phyloP scores from a whole-genome alignment of 2,888 invertebrate genomes.

The Blera fallax region DNA sequence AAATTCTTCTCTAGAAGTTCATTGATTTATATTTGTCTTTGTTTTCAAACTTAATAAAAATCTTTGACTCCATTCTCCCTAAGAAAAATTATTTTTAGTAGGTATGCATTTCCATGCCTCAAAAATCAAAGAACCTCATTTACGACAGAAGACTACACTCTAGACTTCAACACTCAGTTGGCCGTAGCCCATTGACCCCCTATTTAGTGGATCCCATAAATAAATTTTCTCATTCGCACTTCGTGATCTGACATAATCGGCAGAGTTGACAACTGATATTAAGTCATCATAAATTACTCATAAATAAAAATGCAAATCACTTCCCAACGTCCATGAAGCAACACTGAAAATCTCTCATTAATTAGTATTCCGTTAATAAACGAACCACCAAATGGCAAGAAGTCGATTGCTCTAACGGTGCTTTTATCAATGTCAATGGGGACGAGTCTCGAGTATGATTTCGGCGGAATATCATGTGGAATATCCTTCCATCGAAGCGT shows the following conservation, averaged over 20 bases:
- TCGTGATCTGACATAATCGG: slow-evolving; percentile 40
- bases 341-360: slow-evolving; percentile 9
- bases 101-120: not conserved
- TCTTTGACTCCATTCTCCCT: not conserved
- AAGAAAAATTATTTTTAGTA: not conserved
- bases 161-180: not conserved
- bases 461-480: not conserved
- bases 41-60: not conserved
- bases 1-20: not conserved
- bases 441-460: slow-evolving; percentile 7
- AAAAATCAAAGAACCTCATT: not conserved
- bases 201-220: not conserved
- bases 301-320: slow-evolving; percentile 50
- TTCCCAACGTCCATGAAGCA: slow-evolving; percentile 6
- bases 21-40: not conserved
- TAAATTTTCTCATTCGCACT: slow-evolving; percentile 10
- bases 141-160: not conserved
- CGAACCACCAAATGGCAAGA: not conserved
- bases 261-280: slow-evolving; percentile 30
- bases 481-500: slow-evolving; percentile 4
- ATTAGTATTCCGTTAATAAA: slow-evolving; percentile 22
- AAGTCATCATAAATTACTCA: slow-evolving; percentile 25
- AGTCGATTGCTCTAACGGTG: slow-evolving; percentile 7
- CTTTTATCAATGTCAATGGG: not conserved
- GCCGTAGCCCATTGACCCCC: no score